Evolutionary conservation across 2,113 vertebrate species (phyloP).

Genomic region (Mormoops blainvillei): DNA sequence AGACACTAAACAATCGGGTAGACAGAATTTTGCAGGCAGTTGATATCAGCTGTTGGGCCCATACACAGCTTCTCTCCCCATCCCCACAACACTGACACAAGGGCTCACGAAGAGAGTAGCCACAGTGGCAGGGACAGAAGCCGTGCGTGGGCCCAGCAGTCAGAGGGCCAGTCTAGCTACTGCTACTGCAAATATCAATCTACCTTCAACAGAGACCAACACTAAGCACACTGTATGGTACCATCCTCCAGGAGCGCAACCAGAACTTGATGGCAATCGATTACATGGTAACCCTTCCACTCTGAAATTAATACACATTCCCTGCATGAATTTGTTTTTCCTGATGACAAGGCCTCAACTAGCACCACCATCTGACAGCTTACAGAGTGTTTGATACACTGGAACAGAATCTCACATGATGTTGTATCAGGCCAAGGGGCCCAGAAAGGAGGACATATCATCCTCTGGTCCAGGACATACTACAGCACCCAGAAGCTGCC

Average conservation of each 20-base stretch:
- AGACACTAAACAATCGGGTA: background rate
- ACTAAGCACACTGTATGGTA: background rate
- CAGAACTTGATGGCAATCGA: background rate
- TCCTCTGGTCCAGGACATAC: background rate
- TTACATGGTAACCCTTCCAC: background rate
- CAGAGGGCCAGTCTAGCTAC: background rate
- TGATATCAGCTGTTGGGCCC: background rate
- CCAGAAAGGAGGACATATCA: background rate
- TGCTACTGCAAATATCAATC: background rate
- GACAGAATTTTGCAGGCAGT: background rate
- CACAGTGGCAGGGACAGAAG: background rate
- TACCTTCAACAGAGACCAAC: background rate
- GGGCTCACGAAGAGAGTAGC: background rate
- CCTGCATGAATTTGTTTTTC: background rate
- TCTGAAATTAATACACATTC: background rate
- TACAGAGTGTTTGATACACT: background rate
- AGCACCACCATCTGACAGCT: background rate
- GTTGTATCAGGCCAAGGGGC: background rate
- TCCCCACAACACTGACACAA: background rate
- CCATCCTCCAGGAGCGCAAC: background rate
- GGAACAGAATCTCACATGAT: background rate
- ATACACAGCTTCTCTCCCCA: background rate
- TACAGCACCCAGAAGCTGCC: background rate
- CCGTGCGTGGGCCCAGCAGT: background rate
- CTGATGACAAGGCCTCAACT: background rate